These are phyloP conservation scores for Helicolenus hilgendorfi DNA, from an alignment of 2,797 vertebrate species.

Conservation along the genomic window DNA sequence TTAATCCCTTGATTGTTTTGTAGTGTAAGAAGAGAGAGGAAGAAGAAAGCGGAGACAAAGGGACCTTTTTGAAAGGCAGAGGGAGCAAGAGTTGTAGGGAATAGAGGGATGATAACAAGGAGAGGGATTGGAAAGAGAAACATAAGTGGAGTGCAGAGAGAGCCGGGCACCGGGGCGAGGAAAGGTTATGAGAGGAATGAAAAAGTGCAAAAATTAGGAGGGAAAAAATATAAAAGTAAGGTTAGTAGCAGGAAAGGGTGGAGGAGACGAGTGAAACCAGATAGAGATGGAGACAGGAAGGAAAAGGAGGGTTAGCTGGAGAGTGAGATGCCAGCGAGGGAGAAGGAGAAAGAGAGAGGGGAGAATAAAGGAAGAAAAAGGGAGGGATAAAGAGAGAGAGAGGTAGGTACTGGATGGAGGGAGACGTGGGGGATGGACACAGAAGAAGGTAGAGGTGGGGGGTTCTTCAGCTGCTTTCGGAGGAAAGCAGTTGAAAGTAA, in stretches of 20 bases:
- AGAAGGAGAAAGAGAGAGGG: conserved; percentile 37
- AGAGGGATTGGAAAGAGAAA: conserved; percentile 26
- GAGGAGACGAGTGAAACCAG: conserved; percentile 67
- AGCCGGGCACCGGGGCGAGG: background rate
- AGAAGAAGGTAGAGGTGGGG: conserved; percentile 45
- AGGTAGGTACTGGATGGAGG: conserved; percentile 9
- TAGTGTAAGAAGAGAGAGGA: background rate
- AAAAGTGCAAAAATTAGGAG: conserved; percentile 20
- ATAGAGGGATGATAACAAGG: conserved; percentile 6
- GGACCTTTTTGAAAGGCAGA: background rate
- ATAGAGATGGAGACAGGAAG: conserved; percentile 78
- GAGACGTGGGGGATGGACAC: conserved; percentile 37
- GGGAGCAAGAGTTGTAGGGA: conserved; percentile 4
- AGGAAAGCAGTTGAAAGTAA: conserved; percentile 77
- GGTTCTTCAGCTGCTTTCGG: conserved; percentile 59
- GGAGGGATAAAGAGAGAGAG: conserved; percentile 40
- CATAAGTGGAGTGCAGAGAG: conserved; percentile 17
- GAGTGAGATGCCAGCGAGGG: conserved; percentile 36
- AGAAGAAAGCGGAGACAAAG: background rate
- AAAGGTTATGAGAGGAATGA: conserved; percentile 27
- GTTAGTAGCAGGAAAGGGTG: conserved; percentile 77
- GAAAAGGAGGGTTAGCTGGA: conserved; percentile 74
- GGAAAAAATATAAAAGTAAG: conserved; percentile 37
- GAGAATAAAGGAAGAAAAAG: conserved; percentile 54
- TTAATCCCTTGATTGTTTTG: background rate